These are phyloP conservation scores for Latrodectus elegans DNA, from an alignment of 2,888 invertebrate species.

Conservation along the genomic window DNA sequence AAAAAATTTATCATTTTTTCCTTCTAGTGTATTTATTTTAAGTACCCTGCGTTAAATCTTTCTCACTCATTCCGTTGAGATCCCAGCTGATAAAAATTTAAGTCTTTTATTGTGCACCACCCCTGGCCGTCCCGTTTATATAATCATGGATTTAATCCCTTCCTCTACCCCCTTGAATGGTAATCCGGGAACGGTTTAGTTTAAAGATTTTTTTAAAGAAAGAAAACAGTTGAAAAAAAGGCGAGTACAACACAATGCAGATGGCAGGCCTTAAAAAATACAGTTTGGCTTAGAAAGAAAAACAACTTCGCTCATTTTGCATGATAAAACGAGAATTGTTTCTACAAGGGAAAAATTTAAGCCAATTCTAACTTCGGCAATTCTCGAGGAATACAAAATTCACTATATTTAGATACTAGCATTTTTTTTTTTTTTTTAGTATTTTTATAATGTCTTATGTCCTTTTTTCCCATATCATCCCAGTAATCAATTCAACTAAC, in stretches of 20 bases:
- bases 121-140: constrained; percentile 52
- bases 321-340: not conserved
- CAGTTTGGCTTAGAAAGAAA: constrained; percentile 3
- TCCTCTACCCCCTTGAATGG: constrained; percentile 1
- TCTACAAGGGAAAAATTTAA: too few species aligned
- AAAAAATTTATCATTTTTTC: not conserved
- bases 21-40: constrained; percentile 8
- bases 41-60: constrained; percentile 47
- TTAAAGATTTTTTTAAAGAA: not conserved
- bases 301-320: not conserved
- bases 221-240: not conserved
- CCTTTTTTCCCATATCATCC: too few species aligned
- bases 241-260: too few species aligned
- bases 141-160: constrained; percentile 61
- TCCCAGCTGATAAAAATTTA: constrained; percentile 61
- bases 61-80: constrained; percentile 33
- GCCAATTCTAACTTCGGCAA: too few species aligned
- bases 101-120: constrained; percentile 61
- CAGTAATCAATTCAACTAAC: too few species aligned
- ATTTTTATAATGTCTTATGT: too few species aligned
- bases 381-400: too few species aligned
- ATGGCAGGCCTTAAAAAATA: too few species aligned
- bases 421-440: too few species aligned
- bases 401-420: too few species aligned
- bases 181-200: constrained; percentile 9